These are phyloP conservation scores for Campylorhamphus procurvoides DNA, from an alignment of 2,113 vertebrate genomes.

Conservation along the genomic window DNA sequence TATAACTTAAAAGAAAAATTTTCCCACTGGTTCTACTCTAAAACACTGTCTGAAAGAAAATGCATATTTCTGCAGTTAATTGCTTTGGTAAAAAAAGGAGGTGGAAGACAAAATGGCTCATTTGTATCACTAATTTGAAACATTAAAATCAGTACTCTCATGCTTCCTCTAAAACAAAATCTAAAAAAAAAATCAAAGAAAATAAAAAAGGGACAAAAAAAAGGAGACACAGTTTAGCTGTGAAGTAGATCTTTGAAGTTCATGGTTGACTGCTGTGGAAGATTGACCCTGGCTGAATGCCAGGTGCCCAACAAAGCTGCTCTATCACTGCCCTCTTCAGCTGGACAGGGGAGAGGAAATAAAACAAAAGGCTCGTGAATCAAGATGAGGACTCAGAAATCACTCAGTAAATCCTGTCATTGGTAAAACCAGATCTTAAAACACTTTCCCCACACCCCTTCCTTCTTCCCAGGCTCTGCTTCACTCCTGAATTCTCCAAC, in stretches of 20 bases:
- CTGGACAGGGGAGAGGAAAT: neutral
- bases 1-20: neutral
- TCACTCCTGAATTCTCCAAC: neutral
- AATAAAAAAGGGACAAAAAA: neutral
- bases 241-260: neutral
- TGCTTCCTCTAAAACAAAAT: neutral
- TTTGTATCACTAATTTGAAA: neutral
- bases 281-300: neutral
- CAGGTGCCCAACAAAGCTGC: neutral
- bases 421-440: neutral
- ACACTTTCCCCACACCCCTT: neutral
- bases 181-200: neutral
- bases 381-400: neutral
- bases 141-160: neutral
- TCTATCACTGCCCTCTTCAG: neutral
- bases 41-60: neutral
- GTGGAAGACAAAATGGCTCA: neutral
- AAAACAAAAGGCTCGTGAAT: rapidly evolving
- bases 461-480: neutral
- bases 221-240: neutral
- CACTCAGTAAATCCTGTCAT: neutral
- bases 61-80: neutral
- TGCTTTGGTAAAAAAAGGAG: neutral
- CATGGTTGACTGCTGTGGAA: neutral
- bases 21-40: neutral